phyloP scores from a whole-genome alignment of 1,140 invertebrate genomes.

The Megalopta genalis region DNA sequence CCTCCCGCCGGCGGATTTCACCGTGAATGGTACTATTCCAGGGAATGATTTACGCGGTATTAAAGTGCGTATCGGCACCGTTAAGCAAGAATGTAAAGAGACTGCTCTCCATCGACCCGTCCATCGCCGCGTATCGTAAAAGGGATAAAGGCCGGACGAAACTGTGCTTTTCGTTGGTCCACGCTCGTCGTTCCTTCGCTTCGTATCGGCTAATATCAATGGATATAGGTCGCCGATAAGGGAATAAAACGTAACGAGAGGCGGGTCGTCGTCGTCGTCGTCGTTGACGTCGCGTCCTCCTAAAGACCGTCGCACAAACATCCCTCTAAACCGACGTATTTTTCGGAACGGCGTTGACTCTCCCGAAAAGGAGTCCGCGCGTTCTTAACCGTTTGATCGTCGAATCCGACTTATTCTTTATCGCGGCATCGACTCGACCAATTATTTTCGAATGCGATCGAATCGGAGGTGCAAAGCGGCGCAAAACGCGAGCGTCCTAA shows the following conservation, averaged over 20 bases:
- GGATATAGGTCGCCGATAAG: conserved; percentile 32
- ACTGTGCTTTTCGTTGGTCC: conserved; percentile 21
- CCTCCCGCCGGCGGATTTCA: neutral
- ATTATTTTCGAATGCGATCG: neutral
- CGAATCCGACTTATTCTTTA: neutral
- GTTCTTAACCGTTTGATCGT: neutral
- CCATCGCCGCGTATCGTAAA: conserved; percentile 42
- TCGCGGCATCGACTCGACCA: neutral
- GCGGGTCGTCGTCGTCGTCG: neutral
- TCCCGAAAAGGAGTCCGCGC: neutral
- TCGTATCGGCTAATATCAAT: conserved; percentile 35
- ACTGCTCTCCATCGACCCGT: neutral
- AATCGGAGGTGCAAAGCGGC: conserved; percentile 20
- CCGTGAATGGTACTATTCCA: conserved; percentile 24
- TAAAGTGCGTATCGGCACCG: conserved; percentile 36
- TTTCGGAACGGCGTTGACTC: neutral
- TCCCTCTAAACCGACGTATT: neutral
- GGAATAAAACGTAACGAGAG: conserved; percentile 28
- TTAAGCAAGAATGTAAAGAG: conserved; percentile 32
- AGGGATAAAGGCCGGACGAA: conserved; percentile 1
- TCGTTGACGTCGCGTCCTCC: no score
- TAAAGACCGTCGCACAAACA: neutral
- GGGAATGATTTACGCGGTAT: conserved; percentile 44
- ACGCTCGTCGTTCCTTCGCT: conserved; percentile 29
- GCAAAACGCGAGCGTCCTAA: conserved; percentile 16